Evolutionary conservation across 30 jellyfish, hydroid and myxozoan species (phyloP), one percentile per base, ranked within the genome.

Genomic region (Phacellophora camtschatica): DNA sequence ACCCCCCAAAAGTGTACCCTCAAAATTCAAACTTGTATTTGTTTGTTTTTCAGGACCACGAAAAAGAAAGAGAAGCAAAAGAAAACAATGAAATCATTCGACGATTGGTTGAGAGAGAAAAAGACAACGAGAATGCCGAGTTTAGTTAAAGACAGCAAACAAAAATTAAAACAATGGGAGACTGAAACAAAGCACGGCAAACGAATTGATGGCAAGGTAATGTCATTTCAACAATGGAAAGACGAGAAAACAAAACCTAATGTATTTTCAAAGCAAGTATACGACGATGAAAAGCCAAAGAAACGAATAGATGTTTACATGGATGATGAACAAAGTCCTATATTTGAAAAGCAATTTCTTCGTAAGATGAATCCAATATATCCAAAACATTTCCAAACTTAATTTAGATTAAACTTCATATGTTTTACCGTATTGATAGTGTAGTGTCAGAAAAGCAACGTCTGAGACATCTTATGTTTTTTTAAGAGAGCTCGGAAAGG

Each of bases 261-360:
- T 15, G n/a, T 22, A 4, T 9, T 7, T 4, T 35, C n/a, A 16
- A 71, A 53, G 63, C 45, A 22, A 18, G 22, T 29, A 5, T 30
- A n/a, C 3, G 24, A 48, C 50, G 72, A 71, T 22, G 90, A 79
- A 32, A 79, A 79, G 64, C 77, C 71, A 35, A 65, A 39, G 50
- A 63, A 45, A 27, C 41, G 70, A 20, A 39, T 49, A 25, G 90
- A 79, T 39, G 51, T 79, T 0, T 79, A 79, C 24, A 58, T 37
- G 23, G 76, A 66, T 45, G 33, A 63, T 16, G 65, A 65, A 7
- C 75, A 36, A 32, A 50, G 43, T 28, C 83, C 83, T 1, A 19
- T 34, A 24, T 79, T 79, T 65, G 90, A 79, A 56, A 57, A 66
- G 35, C 74, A 51, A 27, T 79, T 45, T 65, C 83, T 79, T 27